Conservation (phyloP, 2,888 invertebrate species). For the Enchytraeus crypticus region DNA sequence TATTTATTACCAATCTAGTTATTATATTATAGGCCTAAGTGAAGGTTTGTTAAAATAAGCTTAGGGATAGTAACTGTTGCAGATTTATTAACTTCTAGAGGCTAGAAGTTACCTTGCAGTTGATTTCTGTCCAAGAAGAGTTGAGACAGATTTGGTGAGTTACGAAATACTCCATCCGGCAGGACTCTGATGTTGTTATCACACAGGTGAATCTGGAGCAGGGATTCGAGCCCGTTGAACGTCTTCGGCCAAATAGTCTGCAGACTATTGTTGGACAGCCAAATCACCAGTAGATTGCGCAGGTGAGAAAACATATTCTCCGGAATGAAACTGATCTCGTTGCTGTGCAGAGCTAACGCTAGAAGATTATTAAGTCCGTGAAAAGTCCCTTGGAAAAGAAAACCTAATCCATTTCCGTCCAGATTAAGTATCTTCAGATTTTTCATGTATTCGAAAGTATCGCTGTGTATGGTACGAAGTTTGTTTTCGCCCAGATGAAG, state of each 20-base stretch:
- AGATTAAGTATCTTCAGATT: conserved; percentile 25
- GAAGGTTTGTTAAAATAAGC: too few species aligned
- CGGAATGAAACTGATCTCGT: conserved; percentile 20
- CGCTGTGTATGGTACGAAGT: conserved; percentile 14
- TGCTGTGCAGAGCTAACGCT: conserved; percentile 21
- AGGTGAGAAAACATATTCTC: conserved; percentile 18
- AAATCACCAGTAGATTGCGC: conserved; percentile 18
- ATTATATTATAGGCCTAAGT: too few species aligned
- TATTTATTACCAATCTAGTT: too few species aligned
- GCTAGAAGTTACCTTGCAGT: too few species aligned
- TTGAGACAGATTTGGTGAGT: conserved; percentile 16
- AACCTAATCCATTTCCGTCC: conserved; percentile 21
- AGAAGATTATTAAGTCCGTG: conserved; percentile 17
- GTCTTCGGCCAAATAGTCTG: conserved; percentile 16
- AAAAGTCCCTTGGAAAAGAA: conserved; percentile 19
- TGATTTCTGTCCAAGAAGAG: conserved; percentile 24
- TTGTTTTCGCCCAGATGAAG: conserved; percentile 24
- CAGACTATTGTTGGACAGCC: conserved; percentile 22
- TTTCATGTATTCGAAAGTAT: conserved; percentile 20
- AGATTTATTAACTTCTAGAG: too few species aligned
- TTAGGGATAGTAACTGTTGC: too few species aligned
- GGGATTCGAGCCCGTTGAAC: conserved; percentile 15
- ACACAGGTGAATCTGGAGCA: conserved; percentile 21
- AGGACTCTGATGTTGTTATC: conserved; percentile 18
- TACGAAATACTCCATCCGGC: conserved; percentile 16